phyloP scores from a whole-genome alignment of 2,113 vertebrate species.

The Leucosticte australis region DNA sequence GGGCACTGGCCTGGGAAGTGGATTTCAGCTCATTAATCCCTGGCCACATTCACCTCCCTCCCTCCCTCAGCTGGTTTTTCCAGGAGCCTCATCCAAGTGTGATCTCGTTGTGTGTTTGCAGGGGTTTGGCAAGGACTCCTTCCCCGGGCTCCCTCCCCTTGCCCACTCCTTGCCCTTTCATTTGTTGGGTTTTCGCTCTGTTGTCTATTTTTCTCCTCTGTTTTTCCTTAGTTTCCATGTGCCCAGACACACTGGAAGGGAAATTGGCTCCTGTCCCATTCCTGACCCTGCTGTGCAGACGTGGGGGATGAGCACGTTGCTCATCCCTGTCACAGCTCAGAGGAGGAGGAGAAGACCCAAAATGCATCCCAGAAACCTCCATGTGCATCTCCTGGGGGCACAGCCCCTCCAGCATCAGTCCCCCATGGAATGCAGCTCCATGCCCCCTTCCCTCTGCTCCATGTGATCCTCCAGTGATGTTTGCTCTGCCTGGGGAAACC shows the following conservation, averaged over 20 bases:
- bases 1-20: conserved; percentile 1
- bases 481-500: not conserved
- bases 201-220: not conserved
- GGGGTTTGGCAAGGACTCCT: not conserved
- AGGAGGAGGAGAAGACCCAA: not conserved
- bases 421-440: not conserved
- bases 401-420: not conserved
- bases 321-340: not conserved
- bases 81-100: conserved; percentile 4
- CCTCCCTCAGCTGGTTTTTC: conserved; percentile 43
- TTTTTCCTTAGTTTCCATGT: not conserved
- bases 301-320: not conserved
- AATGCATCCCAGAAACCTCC: not conserved
- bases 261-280: not conserved
- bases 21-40: conserved; percentile 45
- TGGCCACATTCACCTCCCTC: not conserved
- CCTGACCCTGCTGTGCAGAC: not conserved
- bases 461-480: not conserved
- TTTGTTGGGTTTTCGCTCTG: not conserved
- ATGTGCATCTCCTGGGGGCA: not conserved
- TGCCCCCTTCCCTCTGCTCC: not conserved
- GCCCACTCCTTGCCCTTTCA: conserved; percentile 13
- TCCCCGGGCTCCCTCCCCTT: not conserved
- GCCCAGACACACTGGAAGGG: not conserved
- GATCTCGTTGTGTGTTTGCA: not conserved